Base-by-base conservation (phyloP, 64 coral and sea anemone species). In the Astreopora myriophthalma region DNA sequence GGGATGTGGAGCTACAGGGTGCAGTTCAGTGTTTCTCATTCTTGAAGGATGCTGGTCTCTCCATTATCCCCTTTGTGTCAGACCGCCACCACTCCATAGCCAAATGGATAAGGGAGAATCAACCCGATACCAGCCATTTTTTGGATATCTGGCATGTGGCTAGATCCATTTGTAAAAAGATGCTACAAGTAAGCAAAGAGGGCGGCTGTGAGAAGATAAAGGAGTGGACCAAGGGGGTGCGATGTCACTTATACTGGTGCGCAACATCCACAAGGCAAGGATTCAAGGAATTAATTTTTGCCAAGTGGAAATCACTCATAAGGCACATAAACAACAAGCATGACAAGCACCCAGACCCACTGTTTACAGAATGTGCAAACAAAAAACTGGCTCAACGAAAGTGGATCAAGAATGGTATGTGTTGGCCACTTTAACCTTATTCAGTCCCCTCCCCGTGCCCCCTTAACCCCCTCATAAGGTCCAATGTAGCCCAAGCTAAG, bases 271-370 rank as follows among this genome's bases (percentile, higher is more conserved):
- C 79, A 24, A 74, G 75, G 39, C 34, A 25, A 34, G 86, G 69
- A n/a, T 88, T 88, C 62, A 48, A 25, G 25, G 22, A 22, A 3
- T 70, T 88, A 1, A 88, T 88, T 48, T 5, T 88, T 61, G 86
- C 86, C 20, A 88, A 88, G 69, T 88, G 69, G 86, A 72, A 73
- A 4, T 88, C 86, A 24, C 32, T 88, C 55, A 37, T 74, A 19
- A 40, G 28, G 8, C 49, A 88, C 24, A 17, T 88, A 19, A 10
- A 26, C 16, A 88, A 75, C 35, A 74, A 55, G 14, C 86, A 75
- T 34, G n/a, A n/a, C 0, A 29, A 88, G 38, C 86, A 88, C 46
- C 69, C 61, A 66, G 35, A 85, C 39, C 52, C 52, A 28, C 62
- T 85, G 9, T 85, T 65, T 35, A 85, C 22, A 52, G 9, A 19